Conservation (phyloP, 1,140 invertebrate genomes). For the Globodera rostochiensis region DNA sequence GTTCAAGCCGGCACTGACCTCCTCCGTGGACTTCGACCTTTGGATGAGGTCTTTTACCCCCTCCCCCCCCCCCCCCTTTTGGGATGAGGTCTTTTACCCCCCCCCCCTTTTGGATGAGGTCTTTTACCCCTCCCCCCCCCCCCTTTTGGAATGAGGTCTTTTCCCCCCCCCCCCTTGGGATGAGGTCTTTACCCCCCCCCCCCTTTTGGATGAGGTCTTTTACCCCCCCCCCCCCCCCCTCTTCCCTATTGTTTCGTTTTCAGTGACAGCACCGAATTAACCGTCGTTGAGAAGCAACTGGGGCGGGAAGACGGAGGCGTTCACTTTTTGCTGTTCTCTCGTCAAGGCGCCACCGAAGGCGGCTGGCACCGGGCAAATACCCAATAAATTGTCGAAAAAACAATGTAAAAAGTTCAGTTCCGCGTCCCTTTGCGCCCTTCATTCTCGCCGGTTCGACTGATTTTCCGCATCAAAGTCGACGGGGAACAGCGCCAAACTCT, state of each 20-base stretch:
- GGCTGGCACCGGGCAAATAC: constrained; percentile 28
- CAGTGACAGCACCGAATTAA: constrained; percentile 30
- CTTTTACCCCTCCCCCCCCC: too few relatives aligned
- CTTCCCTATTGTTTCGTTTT: constrained; percentile 4
- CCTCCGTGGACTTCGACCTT: constrained; percentile 38
- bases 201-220: constrained; percentile 37
- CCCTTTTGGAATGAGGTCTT: constrained; percentile 32
- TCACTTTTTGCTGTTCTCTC: constrained; percentile 23
- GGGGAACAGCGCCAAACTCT: background rate
- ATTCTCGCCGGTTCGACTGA: constrained; percentile 25
- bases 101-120: too few relatives aligned
- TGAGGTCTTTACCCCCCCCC: constrained; percentile 30
- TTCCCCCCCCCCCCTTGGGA: constrained; percentile 33
- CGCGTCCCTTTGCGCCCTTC: constrained; percentile 38
- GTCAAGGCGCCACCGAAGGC: constrained; percentile 24
- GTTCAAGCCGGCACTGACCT: constrained; percentile 32
- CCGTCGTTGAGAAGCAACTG: constrained; percentile 23
- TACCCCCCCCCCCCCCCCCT: background rate
- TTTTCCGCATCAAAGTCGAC: constrained; percentile 19
- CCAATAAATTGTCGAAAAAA: background rate
- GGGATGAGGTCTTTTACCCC: too few relatives aligned
- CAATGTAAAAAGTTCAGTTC: constrained; percentile 20
- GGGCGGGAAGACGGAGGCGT: background rate
- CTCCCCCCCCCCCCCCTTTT: background rate
- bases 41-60: constrained; percentile 30